A percentile compares a stretch with the other conserved stretches of the same genome.
Evolutionary conservation across 92 coral and sea anemone genomes (phyloP).

Genomic region (Palythoa caribaeorum): DNA sequence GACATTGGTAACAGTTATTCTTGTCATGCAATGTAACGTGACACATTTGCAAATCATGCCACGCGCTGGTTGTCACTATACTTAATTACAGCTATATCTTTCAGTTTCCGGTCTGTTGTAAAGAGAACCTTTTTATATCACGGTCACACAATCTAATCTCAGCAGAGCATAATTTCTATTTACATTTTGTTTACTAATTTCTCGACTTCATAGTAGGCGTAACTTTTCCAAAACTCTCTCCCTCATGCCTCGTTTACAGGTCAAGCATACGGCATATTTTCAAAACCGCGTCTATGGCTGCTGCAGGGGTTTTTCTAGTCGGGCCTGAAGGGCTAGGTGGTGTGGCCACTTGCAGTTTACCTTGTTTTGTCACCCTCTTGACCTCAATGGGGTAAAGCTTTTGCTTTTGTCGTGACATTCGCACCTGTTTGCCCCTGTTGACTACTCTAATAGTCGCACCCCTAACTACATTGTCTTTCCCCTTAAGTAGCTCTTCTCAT

Average conservation of each 20-base stretch:
- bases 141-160: too few relatives aligned
- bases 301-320: background rate
- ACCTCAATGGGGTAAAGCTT: background rate
- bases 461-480: conserved; percentile 29
- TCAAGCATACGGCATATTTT: background rate
- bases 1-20: too few relatives aligned
- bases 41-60: too few relatives aligned
- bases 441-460: conserved; percentile 30
- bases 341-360: background rate
- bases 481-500: conserved; percentile 36
- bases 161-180: too few relatives aligned
- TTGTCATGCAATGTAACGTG: too few relatives aligned
- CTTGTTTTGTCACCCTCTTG: background rate
- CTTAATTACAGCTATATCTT: too few relatives aligned
- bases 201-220: too few relatives aligned
- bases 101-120: too few relatives aligned
- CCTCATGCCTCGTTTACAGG: background rate
- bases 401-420: conserved; percentile 8
- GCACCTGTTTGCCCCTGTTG: background rate
- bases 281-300: background rate
- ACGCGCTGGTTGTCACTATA: too few relatives aligned
- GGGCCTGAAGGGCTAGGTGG: background rate
- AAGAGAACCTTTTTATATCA: too few relatives aligned
- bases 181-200: too few relatives aligned
- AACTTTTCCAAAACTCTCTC: background rate